phyloP scores from a whole-genome alignment of 2,888 invertebrate genomes.

The Maniola hyperantus region DNA sequence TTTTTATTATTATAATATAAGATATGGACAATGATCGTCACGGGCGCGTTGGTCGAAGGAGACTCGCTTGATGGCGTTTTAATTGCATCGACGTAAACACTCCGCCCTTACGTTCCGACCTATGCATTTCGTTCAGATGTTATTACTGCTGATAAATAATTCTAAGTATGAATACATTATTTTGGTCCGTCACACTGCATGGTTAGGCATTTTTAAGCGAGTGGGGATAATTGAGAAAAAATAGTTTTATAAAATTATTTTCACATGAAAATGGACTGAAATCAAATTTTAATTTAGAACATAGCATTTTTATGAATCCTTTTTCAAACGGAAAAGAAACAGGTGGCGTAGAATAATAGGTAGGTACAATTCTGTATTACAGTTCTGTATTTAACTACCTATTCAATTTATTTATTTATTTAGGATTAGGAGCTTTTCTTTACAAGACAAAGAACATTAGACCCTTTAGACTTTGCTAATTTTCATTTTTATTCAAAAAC shows the following conservation, averaged over 20 bases:
- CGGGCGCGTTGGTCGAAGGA: constrained; percentile 57
- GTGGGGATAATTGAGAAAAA: constrained; percentile 2
- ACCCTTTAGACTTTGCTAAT: too few relatives aligned
- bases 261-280: not conserved
- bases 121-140: constrained; percentile 34
- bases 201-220: constrained; percentile 19
- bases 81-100: constrained; percentile 67
- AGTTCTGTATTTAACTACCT: too few relatives aligned
- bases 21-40: constrained; percentile 73
- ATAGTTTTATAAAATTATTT: too few relatives aligned
- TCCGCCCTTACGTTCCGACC: constrained; percentile 53
- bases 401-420: too few relatives aligned
- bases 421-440: too few relatives aligned
- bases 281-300: too few relatives aligned
- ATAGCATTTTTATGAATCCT: too few relatives aligned
- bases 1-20: constrained; percentile 49
- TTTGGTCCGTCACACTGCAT: constrained; percentile 35
- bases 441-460: too few relatives aligned
- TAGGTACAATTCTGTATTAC: too few relatives aligned
- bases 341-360: too few relatives aligned
- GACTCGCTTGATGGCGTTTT: constrained; percentile 65
- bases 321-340: too few relatives aligned
- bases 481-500: too few relatives aligned
- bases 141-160: constrained; percentile 39
- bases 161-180: constrained; percentile 39